Evolutionary conservation across 2,888 invertebrate genomes (phyloP), one percentile per base, ranked within the genome.

Genomic region (Heliconius sara): DNA sequence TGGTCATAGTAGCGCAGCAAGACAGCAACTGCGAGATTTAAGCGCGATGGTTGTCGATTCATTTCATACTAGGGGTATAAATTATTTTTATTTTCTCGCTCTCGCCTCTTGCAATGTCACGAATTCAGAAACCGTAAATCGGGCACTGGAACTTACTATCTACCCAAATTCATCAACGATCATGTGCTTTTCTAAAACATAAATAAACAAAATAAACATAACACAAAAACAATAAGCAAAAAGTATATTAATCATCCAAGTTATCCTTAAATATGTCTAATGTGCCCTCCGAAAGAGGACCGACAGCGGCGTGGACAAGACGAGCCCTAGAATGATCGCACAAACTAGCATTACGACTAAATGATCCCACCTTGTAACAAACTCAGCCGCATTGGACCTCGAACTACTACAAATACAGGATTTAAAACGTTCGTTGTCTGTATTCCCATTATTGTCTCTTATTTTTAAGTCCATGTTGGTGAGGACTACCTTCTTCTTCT

Each of bases 281-380:
- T 84, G 82, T 65, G 84, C 84, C 43, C 85, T 83, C 34, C 85
- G 84, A 57, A 88, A 83, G 10, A 85, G 83, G 65, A 84, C 83
- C 2, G 85, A 83, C 3, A 89, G 4, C 0, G 91, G 89, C 43
- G 87, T 81, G 3, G 89, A 84, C 22, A 91, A 30, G 9, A 89
- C 34, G n/a, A 90, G 65, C 25, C 88, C 82, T 25, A 90, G 71
- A n/a, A 89, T 70, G 79, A 89, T 77, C 22, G 83, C 83, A 77
- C 84, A 85, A 3, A 90, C 84, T 12, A 91, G 71, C 43, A 91
- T 81, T 16, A 87, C 74, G 16, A 88, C 81, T 12, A 91, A 80
- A 71, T 85, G 87, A 77, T 91, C 85, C 85, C 85, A 86, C 25
- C 84, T 79, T 10, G 82, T 79, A 19, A 83, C 52, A 22, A 66